Evolutionary conservation across 2,888 invertebrate species (phyloP), one percentile per base, ranked within the genome.

Genomic region (Kryphioiulus occultus): DNA sequence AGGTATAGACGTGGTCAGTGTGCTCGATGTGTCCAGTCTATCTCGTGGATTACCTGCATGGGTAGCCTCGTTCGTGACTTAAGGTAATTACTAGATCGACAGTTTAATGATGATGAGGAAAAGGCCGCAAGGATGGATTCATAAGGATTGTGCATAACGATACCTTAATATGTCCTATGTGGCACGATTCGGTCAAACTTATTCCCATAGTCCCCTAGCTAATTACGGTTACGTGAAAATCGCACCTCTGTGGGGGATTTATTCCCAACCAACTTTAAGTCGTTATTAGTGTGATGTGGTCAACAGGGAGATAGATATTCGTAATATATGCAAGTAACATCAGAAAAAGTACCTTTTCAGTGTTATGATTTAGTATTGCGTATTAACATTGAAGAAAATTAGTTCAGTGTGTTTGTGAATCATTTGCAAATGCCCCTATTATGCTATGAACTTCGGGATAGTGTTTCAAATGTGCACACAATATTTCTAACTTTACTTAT

Each of bases 41-140:
- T 12, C 42, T 42, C 42, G 47, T 59, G 59, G 59, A 53, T 53
- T 53, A 59, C 59, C n/a, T 59, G 59, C 39, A 9, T 39, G 39
- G 39, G 39, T 9, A 39, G 39, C 39, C 39, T 39, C 59, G 22
- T 59, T 59, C 59, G 59, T 59, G 59, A 59, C 59, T 59, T 7
- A 0, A 22, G 22, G 59, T 59, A 59, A 59, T 59, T 22, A 22
- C 59, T n/a, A 22, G 59, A 59, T 59, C n/a, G 59, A 22, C 59
- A 59, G 59, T 22, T 59, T 59, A 22, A 59, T 59, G 59, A 59
- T 59, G 59, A 59, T 59, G 59, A 59, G 22, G 59, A 59, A 59
- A 22, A 59, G 22, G 22, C 59, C 59, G 22, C 22, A 59, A 59
- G 4, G 59, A 59, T 59, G 59, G 59, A 59, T 59, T 47, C 59